Conservation (phyloP, 1,140 invertebrate species). For the Lamellibrachia luymesi region DNA sequence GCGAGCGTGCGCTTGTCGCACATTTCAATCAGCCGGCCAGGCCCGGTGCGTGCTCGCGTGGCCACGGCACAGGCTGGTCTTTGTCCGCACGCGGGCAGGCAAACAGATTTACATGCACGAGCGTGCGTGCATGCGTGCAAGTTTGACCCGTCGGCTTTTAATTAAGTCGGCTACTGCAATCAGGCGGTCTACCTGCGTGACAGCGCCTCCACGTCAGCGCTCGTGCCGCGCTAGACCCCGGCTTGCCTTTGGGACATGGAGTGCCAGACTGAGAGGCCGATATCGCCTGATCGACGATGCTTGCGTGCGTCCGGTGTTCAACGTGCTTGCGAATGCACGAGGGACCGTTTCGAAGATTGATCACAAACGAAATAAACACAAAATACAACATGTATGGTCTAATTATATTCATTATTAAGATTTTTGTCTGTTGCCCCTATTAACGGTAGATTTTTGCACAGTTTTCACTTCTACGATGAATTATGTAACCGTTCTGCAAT, state of each 20-base stretch:
- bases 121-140: not conserved
- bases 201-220: too few species aligned
- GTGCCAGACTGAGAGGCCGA: not conserved
- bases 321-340: not conserved
- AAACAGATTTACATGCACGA: not conserved
- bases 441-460: too few species aligned
- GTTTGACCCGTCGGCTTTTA: not conserved
- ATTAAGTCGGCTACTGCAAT: not conserved
- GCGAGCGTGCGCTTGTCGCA: not conserved
- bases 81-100: not conserved
- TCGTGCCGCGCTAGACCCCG: not conserved
- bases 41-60: not conserved
- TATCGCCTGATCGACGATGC: not conserved
- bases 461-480: too few species aligned
- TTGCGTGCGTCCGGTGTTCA: not conserved
- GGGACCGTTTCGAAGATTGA: not conserved
- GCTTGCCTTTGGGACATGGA: not conserved
- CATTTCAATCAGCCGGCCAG: not conserved
- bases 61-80: not conserved
- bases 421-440: too few species aligned
- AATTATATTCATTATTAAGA: too few species aligned
- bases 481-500: too few species aligned
- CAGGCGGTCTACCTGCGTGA: not conserved
- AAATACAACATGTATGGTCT: too few species aligned
- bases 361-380: not conserved